These are phyloP conservation scores for Oreamnos americanus DNA, from an alignment of 2,113 vertebrate genomes.

Conservation along the genomic window DNA sequence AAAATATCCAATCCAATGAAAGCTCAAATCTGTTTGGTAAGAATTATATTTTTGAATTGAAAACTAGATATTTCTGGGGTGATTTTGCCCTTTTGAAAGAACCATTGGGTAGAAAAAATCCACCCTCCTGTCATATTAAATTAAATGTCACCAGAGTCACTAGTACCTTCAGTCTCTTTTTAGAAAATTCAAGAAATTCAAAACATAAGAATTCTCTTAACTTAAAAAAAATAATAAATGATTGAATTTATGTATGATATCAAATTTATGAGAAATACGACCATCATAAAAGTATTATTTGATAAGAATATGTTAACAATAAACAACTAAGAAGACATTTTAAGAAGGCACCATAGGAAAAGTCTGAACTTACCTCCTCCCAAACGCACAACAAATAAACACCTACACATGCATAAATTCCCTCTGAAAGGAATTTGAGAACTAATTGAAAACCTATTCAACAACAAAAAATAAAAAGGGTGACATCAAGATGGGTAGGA, in stretches of 20 bases:
- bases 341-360: neutral
- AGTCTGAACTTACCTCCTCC: neutral
- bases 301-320: neutral
- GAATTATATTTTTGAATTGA: slow-evolving; percentile 4
- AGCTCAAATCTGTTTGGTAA: neutral
- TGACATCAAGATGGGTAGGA: neutral
- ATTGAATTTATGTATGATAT: neutral
- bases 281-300: neutral
- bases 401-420: neutral
- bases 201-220: neutral
- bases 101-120: neutral
- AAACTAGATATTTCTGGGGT: neutral
- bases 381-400: neutral
- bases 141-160: slow-evolving; percentile 9
- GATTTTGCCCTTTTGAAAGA: neutral
- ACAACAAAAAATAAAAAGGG: neutral
- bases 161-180: neutral
- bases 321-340: neutral
- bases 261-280: neutral
- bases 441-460: neutral
- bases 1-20: neutral
- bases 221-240: too few species aligned
- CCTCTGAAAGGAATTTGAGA: neutral
- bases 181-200: neutral
- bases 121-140: neutral